Percentiles rank a stretch among this genome's conserved stretches.
phyloP scores from a whole-genome alignment of 2,797 vertebrate genomes.

The Hybognathus amarus region DNA sequence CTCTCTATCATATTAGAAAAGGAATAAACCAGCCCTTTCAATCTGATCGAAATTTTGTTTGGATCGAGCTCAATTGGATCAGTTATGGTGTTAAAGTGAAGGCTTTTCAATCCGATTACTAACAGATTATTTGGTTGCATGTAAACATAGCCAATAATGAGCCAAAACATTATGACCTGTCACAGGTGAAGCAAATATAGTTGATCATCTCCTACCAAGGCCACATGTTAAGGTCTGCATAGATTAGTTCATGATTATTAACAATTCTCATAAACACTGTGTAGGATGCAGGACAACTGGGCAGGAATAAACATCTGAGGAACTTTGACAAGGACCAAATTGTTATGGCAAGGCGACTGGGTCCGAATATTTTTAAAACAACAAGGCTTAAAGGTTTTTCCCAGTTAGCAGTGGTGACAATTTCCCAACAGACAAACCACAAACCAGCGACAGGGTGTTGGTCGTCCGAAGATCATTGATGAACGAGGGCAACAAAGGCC shows the following conservation, averaged over 20 bases:
- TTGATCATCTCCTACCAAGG: neutral
- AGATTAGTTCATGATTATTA: neutral
- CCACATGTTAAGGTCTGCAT: neutral
- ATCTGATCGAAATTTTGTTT: too few species aligned
- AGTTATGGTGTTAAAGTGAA: too few species aligned
- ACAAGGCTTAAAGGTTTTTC: neutral
- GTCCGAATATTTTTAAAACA: neutral
- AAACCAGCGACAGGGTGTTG: neutral
- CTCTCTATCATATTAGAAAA: too few species aligned
- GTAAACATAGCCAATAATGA: neutral
- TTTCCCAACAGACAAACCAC: neutral
- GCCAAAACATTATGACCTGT: neutral
- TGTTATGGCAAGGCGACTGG: neutral
- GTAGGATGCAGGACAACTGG: neutral
- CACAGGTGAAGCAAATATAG: neutral
- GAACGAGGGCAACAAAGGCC: neutral
- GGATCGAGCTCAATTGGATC: too few species aligned
- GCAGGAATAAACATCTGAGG: neutral
- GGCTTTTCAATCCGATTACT: too few species aligned
- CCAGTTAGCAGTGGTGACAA: neutral
- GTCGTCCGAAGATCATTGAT: neutral
- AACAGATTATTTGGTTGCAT: too few species aligned
- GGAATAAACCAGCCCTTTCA: too few species aligned
- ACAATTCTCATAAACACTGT: neutral
- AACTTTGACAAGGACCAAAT: neutral